These are phyloP conservation scores for Gymnoscopelus braueri DNA, from an alignment of 2,797 vertebrate genomes.

Conservation along the genomic window DNA sequence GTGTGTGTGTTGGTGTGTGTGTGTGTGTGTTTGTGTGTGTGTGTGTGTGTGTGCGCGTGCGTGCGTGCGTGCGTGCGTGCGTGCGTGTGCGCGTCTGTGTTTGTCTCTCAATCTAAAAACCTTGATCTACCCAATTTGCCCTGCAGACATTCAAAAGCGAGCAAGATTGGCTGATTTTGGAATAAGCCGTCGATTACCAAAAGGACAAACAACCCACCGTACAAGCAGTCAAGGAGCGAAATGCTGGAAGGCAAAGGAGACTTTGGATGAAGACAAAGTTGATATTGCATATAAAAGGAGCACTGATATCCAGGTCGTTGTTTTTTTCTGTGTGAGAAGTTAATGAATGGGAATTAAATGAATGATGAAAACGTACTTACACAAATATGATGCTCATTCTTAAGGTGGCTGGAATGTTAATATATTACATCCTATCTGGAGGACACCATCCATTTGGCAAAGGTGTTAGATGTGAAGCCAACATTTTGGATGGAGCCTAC, in stretches of 20 bases:
- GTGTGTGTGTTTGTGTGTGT: too few relatives aligned
- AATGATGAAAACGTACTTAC: background rate
- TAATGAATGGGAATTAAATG: background rate
- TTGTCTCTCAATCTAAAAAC: background rate
- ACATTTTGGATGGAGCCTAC: constrained; percentile 47
- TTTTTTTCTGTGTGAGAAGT: too few relatives aligned
- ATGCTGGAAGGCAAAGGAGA: constrained; percentile 53
- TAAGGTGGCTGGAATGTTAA: constrained; percentile 61
- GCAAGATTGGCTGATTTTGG: constrained; percentile 59
- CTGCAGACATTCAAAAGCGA: constrained; percentile 18
- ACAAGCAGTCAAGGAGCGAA: constrained; percentile 48
- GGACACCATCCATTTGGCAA: constrained; percentile 58
- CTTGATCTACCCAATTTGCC: constrained; percentile 4
- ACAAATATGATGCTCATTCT: background rate
- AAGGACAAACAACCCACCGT: constrained; percentile 31
- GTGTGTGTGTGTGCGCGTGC: too few relatives aligned
- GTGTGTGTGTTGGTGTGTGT: too few relatives aligned
- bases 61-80: too few relatives aligned
- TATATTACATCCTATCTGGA: constrained; percentile 56
- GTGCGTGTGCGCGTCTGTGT: too few relatives aligned
- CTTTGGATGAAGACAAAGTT: constrained; percentile 23
- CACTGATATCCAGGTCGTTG: too few relatives aligned
- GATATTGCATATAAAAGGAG: too few relatives aligned
- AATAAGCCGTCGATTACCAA: constrained; percentile 44
- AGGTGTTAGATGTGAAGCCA: constrained; percentile 17